Evolutionary conservation across 2,113 vertebrate species (phyloP).

Genomic region (Scomber japonicus): DNA sequence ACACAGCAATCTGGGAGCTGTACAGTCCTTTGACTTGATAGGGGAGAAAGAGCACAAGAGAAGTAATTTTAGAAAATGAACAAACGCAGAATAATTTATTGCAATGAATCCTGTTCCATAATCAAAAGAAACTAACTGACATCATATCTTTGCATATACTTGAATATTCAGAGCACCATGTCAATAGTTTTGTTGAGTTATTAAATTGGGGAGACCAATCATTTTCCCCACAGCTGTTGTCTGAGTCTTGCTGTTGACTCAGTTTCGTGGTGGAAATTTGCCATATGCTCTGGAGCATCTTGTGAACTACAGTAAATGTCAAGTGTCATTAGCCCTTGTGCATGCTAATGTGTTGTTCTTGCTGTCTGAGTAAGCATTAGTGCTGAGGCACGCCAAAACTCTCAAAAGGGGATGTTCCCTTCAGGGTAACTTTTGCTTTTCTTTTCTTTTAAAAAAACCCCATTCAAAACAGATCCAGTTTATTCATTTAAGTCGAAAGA

Average conservation of each 20-base stretch:
- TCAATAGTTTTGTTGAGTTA: slow-evolving; percentile 23
- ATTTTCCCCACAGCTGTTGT: slow-evolving; percentile 67
- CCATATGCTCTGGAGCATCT: slow-evolving; percentile 76
- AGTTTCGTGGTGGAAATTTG: slow-evolving; percentile 72
- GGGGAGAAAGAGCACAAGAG: neutral
- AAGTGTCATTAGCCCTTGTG: slow-evolving; percentile 73
- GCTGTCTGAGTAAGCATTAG: slow-evolving; percentile 66
- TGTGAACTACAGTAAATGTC: slow-evolving; percentile 80
- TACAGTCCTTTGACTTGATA: slow-evolving; percentile 30
- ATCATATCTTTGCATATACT: slow-evolving; percentile 15
- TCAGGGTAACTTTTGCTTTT: slow-evolving; percentile 36
- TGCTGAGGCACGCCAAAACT: slow-evolving; percentile 37
- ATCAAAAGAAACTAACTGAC: neutral
- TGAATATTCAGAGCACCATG: neutral
- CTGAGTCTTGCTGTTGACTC: slow-evolving; percentile 68
- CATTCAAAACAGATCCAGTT: neutral
- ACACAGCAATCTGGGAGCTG: slow-evolving; percentile 35
- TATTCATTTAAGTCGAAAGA: slow-evolving; percentile 26
- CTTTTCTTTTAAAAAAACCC: neutral
- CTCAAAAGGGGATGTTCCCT: slow-evolving; percentile 46
- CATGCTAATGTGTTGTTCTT: slow-evolving; percentile 72
- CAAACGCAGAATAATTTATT: neutral
- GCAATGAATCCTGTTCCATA: neutral
- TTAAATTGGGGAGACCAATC: slow-evolving; percentile 35
- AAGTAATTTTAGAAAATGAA: slow-evolving; percentile 5